These are phyloP conservation scores for Hypselothyrea guttata DNA, from an alignment of 2,888 invertebrate genomes.

Conservation along the genomic window DNA sequence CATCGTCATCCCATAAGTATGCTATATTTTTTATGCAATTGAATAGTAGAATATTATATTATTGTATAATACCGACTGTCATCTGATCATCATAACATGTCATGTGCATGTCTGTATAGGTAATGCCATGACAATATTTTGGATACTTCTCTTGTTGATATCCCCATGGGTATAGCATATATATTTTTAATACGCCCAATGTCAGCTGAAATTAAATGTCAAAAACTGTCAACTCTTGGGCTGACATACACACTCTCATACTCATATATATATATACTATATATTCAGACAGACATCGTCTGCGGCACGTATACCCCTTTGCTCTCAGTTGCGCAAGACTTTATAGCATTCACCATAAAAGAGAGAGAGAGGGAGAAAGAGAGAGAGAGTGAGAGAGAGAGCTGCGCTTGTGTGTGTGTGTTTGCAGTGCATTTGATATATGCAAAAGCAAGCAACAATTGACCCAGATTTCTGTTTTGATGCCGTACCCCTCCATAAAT, in stretches of 20 bases:
- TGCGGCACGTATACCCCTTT: neutral
- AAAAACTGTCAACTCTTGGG: conserved; percentile 55
- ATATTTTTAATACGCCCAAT: conserved; percentile 49
- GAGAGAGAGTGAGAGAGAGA: neutral
- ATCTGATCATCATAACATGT: no score
- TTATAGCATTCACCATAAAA: conserved; percentile 8
- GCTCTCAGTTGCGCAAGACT: neutral
- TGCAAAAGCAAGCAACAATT: conserved; percentile 73
- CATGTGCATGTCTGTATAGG: no score
- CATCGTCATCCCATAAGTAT: no score
- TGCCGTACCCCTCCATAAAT: neutral
- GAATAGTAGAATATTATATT: no score
- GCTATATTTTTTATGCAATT: no score
- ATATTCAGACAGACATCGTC: conserved; percentile 9
- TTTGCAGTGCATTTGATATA: conserved; percentile 48
- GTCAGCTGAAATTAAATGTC: conserved; percentile 63
- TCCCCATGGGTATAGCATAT: neutral
- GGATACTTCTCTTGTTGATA: neutral
- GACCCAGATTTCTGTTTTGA: conserved; percentile 77
- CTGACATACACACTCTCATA: no score
- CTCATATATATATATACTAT: no score
- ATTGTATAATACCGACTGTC: no score
- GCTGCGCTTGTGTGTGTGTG: conserved; percentile 11
- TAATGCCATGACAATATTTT: neutral
- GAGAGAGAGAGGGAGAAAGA: neutral